Evolutionary conservation across 2,113 vertebrate species (phyloP), one percentile per base, ranked within the genome.

Genomic region (Hucho hucho): DNA sequence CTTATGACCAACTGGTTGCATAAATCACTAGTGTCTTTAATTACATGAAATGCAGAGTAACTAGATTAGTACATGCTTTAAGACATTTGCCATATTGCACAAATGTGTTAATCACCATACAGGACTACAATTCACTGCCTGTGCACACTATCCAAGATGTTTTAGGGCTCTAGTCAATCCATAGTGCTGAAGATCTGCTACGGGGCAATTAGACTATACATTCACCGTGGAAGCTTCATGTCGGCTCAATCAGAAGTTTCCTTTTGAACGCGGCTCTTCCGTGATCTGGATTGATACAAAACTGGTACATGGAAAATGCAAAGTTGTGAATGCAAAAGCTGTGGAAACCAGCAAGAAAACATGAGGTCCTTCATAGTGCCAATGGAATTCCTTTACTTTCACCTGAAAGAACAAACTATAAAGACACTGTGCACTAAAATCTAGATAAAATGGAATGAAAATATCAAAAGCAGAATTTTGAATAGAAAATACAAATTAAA

Each of bases 21-120:
- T 5, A 53, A 53, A 16, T 16, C 49, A 53, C 37, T 43, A 43
- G 16, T 0, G 14, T 53, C 12, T 18, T 16, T 13, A 53, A 53
- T 53, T 53, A 4, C 37, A 18, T 53, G 18, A 24, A 72, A 37
- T 11, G 4, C 25, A 64, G 25, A 11, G n/a, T 20, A 73, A 73
- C 70, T 72, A 75, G 65, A 85, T 77, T 77, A 82, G 82, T 72
- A 90, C 81, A 91, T 82, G 83, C 79, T 90, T 90, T 89, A 87
- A 84, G 64, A 80, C 6, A 46, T 78, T 49, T 75, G 70, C 78
- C 83, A 37, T 25, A 66, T 37, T 78, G 91, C 89, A 90, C 88
- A 79, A 84, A 80, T 81, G 87, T 81, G 78, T 68, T 80, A 37
- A 76, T 65, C 85, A 78, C 49, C 79, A 86, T 84, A 82, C 81